Evolutionary conservation across 2,888 invertebrate species (phyloP), one percentile per base, ranked within the genome.

Genomic region (Lepidochitona cinerea): DNA sequence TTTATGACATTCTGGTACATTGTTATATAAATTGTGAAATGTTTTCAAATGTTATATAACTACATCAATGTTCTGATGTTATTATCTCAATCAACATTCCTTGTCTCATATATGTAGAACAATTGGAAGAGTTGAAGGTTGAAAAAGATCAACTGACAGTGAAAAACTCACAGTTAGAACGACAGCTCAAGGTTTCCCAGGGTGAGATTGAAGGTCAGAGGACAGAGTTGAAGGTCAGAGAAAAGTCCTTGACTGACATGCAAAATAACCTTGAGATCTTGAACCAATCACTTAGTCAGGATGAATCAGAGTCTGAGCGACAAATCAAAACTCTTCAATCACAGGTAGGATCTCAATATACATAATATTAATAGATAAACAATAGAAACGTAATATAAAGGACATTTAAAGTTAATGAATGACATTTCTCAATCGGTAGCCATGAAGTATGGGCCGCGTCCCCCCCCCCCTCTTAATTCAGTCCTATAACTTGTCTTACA

Each of bases 241-340:
- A 84, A 69, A 81, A 78, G 33, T 80, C 85, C 9, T 81, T 88
- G 26, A 80, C 81, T 69, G 86, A 88, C 75, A 80, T 82, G 5
- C 77, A 81, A 70, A 73, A 75, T 37, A 84, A 87, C 72, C 59
- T 85, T 14, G 82, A 83, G 49, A 53, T 81, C 6, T 75, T 81
- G 7, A 77, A 83, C 35, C 72, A 71, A 18, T 74, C 75, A 49
- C 71, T 84, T 7, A 72, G 72, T 18, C 78, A 77, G 9, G 81
- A 79, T 35, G 80, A 80, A 1, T 71, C 69, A 0, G 75, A 79
- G 33, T 81, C 83, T 72, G 83, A 83, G 52, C 78, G 82, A 37
- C 85, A 83, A 77, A 84, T 86, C 33, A 85, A 86, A 69, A 78
- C 79, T 67, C 77, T 87, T 0, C 75, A 76, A 3, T 52, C 78